A percentile compares a stretch with the other conserved stretches of the same genome.
Evolutionary conservation across 2,113 vertebrate species (phyloP).

Genomic region (Cavia porcellus): DNA sequence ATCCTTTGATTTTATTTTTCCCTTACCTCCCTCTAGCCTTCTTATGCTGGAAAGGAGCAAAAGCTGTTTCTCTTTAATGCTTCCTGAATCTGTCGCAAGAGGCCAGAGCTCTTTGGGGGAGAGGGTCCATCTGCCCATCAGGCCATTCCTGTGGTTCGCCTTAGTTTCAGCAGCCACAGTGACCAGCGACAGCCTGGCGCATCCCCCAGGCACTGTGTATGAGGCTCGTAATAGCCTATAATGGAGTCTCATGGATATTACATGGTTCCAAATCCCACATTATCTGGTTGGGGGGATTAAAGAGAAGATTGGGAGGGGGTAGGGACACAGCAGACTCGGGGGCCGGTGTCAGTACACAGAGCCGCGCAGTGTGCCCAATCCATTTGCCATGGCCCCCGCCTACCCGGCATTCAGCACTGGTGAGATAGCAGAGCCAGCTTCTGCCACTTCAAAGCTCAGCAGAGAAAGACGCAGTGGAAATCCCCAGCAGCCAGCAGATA

Average conservation of each 20-base stretch:
- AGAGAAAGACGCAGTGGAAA: not conserved
- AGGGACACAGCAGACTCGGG: constrained; percentile 64
- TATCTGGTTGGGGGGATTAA: constrained; percentile 85
- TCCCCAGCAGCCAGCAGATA: not conserved
- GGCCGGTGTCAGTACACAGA: constrained; percentile 84
- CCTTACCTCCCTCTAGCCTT: not conserved
- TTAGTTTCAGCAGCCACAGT: not conserved
- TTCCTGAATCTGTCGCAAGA: constrained; percentile 31
- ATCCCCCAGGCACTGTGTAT: constrained; percentile 69
- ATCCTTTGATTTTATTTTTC: constrained; percentile 24
- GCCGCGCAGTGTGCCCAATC: constrained; percentile 78
- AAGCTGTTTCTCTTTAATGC: not conserved
- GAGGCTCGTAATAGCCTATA: constrained; percentile 84
- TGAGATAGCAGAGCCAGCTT: not conserved
- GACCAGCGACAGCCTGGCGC: constrained; percentile 53
- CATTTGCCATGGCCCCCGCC: constrained; percentile 80
- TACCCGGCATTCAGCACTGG: constrained; percentile 63
- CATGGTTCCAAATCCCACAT: constrained; percentile 86
- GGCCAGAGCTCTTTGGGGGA: constrained; percentile 9
- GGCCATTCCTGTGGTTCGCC: not conserved
- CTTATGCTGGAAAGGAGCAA: not conserved
- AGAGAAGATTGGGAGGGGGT: constrained; percentile 79
- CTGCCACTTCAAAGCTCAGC: constrained; percentile 64
- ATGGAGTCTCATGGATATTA: constrained; percentile 86
- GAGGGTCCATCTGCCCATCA: constrained; percentile 18